Evolutionary conservation across 2,888 invertebrate species (phyloP).

Genomic region (Mayetiola destructor): DNA sequence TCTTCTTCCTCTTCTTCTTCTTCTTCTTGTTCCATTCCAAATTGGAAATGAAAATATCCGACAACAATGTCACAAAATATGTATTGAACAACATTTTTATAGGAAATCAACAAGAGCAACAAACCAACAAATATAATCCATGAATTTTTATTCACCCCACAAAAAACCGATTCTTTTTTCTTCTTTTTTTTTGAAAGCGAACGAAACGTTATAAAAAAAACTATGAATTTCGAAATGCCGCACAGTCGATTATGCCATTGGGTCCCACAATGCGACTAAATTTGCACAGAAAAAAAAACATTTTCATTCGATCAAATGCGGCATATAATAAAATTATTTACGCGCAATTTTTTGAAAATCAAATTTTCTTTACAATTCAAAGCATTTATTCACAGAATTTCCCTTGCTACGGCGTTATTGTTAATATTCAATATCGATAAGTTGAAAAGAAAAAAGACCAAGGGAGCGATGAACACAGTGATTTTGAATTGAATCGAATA

Average conservation of each 20-base stretch:
- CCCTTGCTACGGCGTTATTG: not conserved
- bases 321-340: slow-evolving; percentile 15
- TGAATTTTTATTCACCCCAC: slow-evolving; percentile 15
- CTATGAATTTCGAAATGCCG: not conserved
- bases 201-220: not conserved
- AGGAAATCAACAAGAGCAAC: no score
- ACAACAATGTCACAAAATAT: no score
- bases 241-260: not conserved
- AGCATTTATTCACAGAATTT: not conserved
- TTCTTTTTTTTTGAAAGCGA: not conserved
- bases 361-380: not conserved
- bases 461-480: not conserved
- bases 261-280: slow-evolving; percentile 2
- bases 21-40: no score
- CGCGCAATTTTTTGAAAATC: slow-evolving; percentile 14
- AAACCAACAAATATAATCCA: not conserved
- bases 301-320: slow-evolving; percentile 14
- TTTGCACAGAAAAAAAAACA: slow-evolving; percentile 15
- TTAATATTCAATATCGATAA: not conserved
- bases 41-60: no score
- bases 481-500: slow-evolving; percentile 2
- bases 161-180: no score
- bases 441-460: no score
- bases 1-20: no score
- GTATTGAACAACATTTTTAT: no score